Conservation (phyloP, 2,113 vertebrate genomes). For the Rhinichthys klamathensis region DNA sequence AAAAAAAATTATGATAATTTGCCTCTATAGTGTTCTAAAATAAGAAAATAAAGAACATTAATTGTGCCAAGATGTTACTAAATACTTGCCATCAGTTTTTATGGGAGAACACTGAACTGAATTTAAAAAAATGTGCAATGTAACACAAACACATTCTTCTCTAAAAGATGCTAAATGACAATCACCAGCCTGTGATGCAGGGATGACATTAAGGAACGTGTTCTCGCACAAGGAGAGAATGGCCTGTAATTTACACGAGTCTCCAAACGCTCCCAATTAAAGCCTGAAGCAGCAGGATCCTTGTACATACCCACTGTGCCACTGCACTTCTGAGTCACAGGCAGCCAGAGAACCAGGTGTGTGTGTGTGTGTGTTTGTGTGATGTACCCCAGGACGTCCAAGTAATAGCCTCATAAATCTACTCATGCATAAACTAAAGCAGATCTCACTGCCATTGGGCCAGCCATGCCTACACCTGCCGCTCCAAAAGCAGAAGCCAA, state of each 20-base stretch:
- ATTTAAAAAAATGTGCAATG: neutral
- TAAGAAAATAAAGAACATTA: too few relatives aligned
- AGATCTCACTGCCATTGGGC: slow-evolving; percentile 44
- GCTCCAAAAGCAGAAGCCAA: slow-evolving; percentile 9
- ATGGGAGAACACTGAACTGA: neutral
- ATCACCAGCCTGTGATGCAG: slow-evolving; percentile 6
- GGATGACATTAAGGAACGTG: neutral
- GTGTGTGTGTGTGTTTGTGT: slow-evolving; percentile 43
- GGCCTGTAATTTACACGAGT: slow-evolving; percentile 56
- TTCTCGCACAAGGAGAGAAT: slow-evolving; percentile 22
- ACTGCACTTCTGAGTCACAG: slow-evolving; percentile 64
- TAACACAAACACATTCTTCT: neutral
- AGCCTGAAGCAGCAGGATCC: slow-evolving; percentile 68
- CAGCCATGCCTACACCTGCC: slow-evolving; percentile 28
- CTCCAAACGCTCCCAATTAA: slow-evolving; percentile 72
- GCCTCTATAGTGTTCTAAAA: too few relatives aligned
- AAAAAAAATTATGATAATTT: too few relatives aligned
- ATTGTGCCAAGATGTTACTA: too few relatives aligned
- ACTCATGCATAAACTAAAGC: slow-evolving; percentile 64
- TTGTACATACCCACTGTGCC: slow-evolving; percentile 70
- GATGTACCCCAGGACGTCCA: slow-evolving; percentile 68
- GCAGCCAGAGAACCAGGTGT: slow-evolving; percentile 66
- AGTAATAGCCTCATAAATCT: slow-evolving; percentile 73
- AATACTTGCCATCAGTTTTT: neutral
- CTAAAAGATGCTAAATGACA: slow-evolving; percentile 2